Conservation (phyloP, 2,797 vertebrate species). For the Labeo calbasu region DNA sequence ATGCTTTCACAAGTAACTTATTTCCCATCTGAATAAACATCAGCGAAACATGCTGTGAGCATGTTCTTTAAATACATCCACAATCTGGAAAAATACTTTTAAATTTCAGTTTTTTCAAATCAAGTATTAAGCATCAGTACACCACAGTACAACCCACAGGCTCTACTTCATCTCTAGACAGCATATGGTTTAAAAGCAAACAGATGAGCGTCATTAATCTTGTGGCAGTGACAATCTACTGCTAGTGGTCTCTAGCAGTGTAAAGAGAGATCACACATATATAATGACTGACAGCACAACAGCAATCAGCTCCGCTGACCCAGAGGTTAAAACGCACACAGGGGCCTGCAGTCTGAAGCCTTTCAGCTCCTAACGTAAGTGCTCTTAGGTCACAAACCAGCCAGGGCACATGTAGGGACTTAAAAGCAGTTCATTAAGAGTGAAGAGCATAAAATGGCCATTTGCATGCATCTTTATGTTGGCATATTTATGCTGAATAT, state of each 20-base stretch:
- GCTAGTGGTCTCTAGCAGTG: conserved; percentile 41
- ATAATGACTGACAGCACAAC: conserved; percentile 43
- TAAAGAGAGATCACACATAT: conserved; percentile 46
- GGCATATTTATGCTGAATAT: background rate
- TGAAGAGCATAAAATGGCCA: conserved; percentile 38
- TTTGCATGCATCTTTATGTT: conserved; percentile 14
- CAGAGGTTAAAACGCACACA: conserved; percentile 44
- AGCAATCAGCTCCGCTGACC: conserved; percentile 38
- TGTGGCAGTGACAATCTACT: conserved; percentile 38
- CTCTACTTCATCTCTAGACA: conserved; percentile 41
- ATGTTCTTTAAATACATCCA: background rate
- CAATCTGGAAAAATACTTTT: background rate
- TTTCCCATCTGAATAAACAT: conserved; percentile 19
- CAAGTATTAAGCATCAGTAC: background rate
- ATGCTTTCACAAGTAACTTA: background rate
- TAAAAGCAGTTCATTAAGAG: conserved; percentile 30
- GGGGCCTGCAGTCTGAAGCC: conserved; percentile 47
- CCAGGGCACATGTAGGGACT: conserved; percentile 3
- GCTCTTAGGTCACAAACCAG: conserved; percentile 35
- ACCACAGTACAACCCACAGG: background rate
- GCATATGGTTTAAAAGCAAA: conserved; percentile 43
- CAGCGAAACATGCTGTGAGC: background rate
- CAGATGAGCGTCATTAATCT: conserved; percentile 50
- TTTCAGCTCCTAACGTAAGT: conserved; percentile 11
- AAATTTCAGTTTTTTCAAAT: background rate